A percentile compares a stretch with the other conserved stretches of the same genome.
These are phyloP conservation scores for Drosophila pallidifrons DNA, from an alignment of 1,140 invertebrate genomes.

Conservation along the genomic window DNA sequence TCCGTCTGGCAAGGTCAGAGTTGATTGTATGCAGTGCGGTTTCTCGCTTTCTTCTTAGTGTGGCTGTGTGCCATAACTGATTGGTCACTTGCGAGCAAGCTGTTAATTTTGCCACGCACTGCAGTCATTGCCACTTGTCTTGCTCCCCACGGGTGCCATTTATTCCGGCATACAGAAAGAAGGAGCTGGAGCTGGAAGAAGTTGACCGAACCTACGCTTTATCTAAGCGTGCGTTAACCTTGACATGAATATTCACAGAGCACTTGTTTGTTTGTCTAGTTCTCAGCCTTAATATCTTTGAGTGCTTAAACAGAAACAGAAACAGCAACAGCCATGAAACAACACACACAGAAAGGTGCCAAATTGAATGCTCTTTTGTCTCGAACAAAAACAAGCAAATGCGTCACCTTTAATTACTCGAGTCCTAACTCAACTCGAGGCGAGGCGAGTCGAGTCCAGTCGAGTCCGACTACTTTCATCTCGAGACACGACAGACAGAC, in stretches of 20 bases:
- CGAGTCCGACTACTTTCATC: background rate
- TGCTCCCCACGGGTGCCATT: constrained; percentile 64
- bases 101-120: constrained; percentile 67
- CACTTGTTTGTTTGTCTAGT: constrained; percentile 25
- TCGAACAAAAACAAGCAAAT: background rate
- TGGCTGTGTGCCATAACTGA: constrained; percentile 65
- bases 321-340: background rate
- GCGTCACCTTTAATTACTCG: constrained; percentile 61
- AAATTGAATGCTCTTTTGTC: constrained; percentile 53
- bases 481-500: constrained; percentile 5
- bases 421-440: constrained; percentile 12
- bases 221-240: constrained; percentile 67
- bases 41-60: background rate
- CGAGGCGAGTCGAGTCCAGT: background rate
- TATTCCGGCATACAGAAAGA: constrained; percentile 47
- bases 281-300: constrained; percentile 15
- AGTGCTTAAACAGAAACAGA: constrained; percentile 20
- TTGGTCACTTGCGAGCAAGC: constrained; percentile 60
- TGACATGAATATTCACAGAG: constrained; percentile 70
- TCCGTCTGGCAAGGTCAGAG: constrained; percentile 69
- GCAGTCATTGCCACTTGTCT: constrained; percentile 54
- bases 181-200: background rate
- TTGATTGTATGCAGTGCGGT: constrained; percentile 74
- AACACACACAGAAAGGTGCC: constrained; percentile 47
- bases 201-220: constrained; percentile 32